A percentile compares a stretch with the other conserved stretches of the same genome.
phyloP scores from a whole-genome alignment of 1,140 invertebrate species.

The Caenorhabditis inopinata region DNA sequence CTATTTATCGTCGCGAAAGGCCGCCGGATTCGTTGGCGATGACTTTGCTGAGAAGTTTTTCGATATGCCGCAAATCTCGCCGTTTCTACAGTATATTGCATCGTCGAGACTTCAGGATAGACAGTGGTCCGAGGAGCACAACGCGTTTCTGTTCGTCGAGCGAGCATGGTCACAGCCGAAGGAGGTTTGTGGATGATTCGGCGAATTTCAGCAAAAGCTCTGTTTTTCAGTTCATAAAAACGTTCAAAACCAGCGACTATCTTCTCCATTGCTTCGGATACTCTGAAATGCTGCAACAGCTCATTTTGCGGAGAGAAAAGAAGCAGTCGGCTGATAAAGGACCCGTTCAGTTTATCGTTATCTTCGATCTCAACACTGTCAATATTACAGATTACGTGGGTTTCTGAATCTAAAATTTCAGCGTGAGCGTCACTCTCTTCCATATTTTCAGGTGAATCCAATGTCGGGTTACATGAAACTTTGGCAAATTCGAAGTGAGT shows the following conservation, averaged over 20 bases:
- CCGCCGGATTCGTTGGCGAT: slow-evolving; percentile 33
- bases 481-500: slow-evolving; percentile 41
- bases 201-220: background rate
- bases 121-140: slow-evolving; percentile 41
- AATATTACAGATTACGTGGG: slow-evolving; percentile 39
- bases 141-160: slow-evolving; percentile 45
- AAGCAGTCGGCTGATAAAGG: slow-evolving; percentile 25
- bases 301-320: slow-evolving; percentile 42
- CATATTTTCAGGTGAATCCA: slow-evolving; percentile 30
- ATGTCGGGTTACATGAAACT: slow-evolving; percentile 44
- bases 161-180: slow-evolving; percentile 47
- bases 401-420: background rate
- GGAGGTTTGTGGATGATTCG: background rate
- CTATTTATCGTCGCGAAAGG: slow-evolving; percentile 35
- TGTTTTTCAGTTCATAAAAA: slow-evolving; percentile 40
- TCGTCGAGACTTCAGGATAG: slow-evolving; percentile 35
- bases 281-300: slow-evolving; percentile 40
- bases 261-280: slow-evolving; percentile 43
- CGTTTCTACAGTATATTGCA: slow-evolving; percentile 38
- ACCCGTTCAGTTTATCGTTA: slow-evolving; percentile 44
- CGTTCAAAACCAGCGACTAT: slow-evolving; percentile 43
- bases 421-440: no score
- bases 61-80: background rate
- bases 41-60: slow-evolving; percentile 42
- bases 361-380: slow-evolving; percentile 41